Evolutionary conservation across 2,888 invertebrate genomes (phyloP).

Genomic region (Acronicta aceris): DNA sequence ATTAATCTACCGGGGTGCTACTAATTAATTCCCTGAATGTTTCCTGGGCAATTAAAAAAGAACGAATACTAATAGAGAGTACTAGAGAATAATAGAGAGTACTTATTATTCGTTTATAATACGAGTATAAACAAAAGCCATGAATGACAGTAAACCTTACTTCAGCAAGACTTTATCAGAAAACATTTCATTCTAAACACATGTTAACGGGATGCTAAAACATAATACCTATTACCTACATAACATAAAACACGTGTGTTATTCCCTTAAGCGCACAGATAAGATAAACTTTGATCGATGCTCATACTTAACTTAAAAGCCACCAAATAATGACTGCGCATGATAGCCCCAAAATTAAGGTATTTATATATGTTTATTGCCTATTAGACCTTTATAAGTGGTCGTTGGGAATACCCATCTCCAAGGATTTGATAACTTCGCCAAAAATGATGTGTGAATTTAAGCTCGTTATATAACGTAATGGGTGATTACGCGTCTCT

Average conservation of each 20-base stretch:
- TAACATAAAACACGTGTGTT: slow-evolving; percentile 13
- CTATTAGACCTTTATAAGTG: slow-evolving; percentile 40
- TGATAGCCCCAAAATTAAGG: slow-evolving; percentile 33
- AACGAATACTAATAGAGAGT: no score
- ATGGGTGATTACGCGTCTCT: slow-evolving; percentile 7
- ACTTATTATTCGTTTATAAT: no score
- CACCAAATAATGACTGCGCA: slow-evolving; percentile 18
- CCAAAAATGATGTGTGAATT: slow-evolving; percentile 31
- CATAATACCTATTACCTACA: slow-evolving; percentile 9
- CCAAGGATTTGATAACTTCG: slow-evolving; percentile 18
- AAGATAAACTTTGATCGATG: slow-evolving; percentile 46
- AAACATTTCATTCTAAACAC: background rate
- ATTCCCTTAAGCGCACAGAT: slow-evolving; percentile 26
- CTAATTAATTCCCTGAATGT: no score
- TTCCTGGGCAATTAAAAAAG: no score
- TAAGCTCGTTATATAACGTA: slow-evolving; percentile 19
- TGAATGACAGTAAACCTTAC: background rate
- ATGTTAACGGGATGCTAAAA: background rate
- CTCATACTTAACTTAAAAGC: slow-evolving; percentile 13
- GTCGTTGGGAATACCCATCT: slow-evolving; percentile 19
- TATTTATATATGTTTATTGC: slow-evolving; percentile 36
- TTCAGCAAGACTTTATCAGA: slow-evolving; percentile 3
- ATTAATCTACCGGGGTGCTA: no score
- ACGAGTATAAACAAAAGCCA: no score
- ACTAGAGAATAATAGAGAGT: no score